A percentile compares a stretch with the other conserved stretches of the same genome.
Conservation (phyloP, 2,113 vertebrate species). For the Tachuris rubrigastra region DNA sequence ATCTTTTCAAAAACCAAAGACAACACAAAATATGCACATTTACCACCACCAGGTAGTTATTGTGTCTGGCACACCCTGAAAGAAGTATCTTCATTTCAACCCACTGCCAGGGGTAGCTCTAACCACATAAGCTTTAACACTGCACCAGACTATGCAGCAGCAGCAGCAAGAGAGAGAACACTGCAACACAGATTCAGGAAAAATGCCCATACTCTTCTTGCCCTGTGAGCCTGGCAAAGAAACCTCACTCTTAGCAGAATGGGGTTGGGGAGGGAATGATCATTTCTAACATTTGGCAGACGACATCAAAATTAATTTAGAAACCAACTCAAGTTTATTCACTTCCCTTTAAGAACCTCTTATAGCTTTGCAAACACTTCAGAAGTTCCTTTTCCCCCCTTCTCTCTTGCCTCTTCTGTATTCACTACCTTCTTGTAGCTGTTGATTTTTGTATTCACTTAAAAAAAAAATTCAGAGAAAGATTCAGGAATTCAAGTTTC, state of each 20-base stretch:
- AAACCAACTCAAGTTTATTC: background rate
- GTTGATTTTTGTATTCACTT: background rate
- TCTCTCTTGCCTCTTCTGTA: background rate
- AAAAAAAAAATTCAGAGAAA: background rate
- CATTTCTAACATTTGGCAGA: background rate
- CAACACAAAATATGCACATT: background rate
- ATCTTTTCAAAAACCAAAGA: background rate
- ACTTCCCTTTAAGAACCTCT: background rate
- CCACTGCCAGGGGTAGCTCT: background rate
- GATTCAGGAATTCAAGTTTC: background rate
- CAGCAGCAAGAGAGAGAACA: background rate
- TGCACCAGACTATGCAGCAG: background rate
- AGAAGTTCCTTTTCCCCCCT: background rate
- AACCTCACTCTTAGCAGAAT: background rate
- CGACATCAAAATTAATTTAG: background rate
- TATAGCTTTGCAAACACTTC: background rate
- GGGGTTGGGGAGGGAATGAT: background rate
- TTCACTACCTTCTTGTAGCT: background rate
- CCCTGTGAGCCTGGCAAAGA: background rate
- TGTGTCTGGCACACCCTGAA: background rate
- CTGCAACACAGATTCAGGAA: background rate
- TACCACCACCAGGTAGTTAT: background rate
- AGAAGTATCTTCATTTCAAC: background rate
- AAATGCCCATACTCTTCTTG: background rate
- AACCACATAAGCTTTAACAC: background rate